phyloP scores from a whole-genome alignment of 2,888 invertebrate genomes.

The Lathronympha strigana region DNA sequence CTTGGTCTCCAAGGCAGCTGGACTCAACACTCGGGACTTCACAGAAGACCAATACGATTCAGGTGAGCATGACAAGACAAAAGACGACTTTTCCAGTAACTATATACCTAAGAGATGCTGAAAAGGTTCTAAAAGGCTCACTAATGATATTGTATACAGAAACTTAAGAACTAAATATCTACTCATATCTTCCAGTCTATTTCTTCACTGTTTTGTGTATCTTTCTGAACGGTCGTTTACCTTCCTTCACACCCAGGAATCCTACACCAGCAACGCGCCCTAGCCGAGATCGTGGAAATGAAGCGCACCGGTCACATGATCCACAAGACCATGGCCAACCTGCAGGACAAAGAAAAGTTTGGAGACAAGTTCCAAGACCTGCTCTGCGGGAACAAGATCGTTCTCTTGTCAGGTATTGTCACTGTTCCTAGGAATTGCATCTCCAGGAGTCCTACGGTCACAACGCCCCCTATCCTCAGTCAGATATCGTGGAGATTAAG shows the following conservation, averaged over 20 bases:
- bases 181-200: too few species aligned
- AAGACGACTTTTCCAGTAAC: background rate
- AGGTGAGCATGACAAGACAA: conserved; percentile 44
- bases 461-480: too few species aligned
- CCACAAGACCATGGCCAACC: conserved; percentile 75
- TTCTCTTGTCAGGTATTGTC: conserved; percentile 68
- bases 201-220: background rate
- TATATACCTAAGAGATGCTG: too few species aligned
- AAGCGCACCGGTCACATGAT: conserved; percentile 77
- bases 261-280: conserved; percentile 76
- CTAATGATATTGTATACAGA: too few species aligned
- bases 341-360: conserved; percentile 64
- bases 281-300: conserved; percentile 81
- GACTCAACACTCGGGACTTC: conserved; percentile 57
- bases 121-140: too few species aligned
- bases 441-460: too few species aligned
- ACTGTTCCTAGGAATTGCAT: background rate
- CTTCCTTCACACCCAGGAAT: conserved; percentile 47
- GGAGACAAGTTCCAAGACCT: conserved; percentile 69
- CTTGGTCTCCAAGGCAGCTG: conserved; percentile 73
- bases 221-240: background rate
- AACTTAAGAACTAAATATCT: too few species aligned
- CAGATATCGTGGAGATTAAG: too few species aligned
- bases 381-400: conserved; percentile 76
- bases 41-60: conserved; percentile 65